Evolutionary conservation across 1,140 invertebrate genomes (phyloP), one percentile per base, ranked within the genome.

Genomic region (Amphibalanus amphitrite): DNA sequence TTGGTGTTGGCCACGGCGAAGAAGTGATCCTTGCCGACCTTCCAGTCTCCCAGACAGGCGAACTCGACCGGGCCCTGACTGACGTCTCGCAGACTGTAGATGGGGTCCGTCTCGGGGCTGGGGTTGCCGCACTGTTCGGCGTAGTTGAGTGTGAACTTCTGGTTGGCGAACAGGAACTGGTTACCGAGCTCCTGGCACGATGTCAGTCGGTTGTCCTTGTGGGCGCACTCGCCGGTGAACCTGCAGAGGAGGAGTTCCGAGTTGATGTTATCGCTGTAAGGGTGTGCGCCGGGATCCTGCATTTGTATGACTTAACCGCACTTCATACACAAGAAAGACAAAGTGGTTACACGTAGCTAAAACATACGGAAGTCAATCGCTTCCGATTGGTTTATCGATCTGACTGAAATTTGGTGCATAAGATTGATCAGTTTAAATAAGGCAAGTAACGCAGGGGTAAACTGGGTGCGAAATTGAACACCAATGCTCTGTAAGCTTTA

Each of bases 151-250:
- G 93, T 92, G 76, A 98, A 98, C 77, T 97, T 95, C 79, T 97
- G 92, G 83, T 98, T 98, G 33, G 93, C 92, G 74, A 97, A 96
- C 65, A 95, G 86, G 80, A 95, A 96, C 79, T 96, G 91, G 23
- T 93, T 94, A 72, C 95, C 95, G 47, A 95, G 91, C 23, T 90
- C 91, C 82, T 98, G 95, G 82, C 95, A 98, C 0, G 95, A 96
- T 76, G 86, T 86, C 74, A 98, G 94, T 76, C 89, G 87, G 8
- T 90, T 92, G 80, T 95, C 91, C 0, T 88, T 88, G 80, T 93
- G 82, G 76, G 86, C 86, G 78, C 93, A 96, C 79, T 95, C 92
- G 33, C 93, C 92, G 30, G 91, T 93, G 77, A 94, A 95, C 73
- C 91, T 85, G 78, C 91, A 93, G 92, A 73, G 70, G 79, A 79